Percentiles rank a stretch among this genome's conserved stretches.
phyloP scores from a whole-genome alignment of 2,888 invertebrate genomes.

The Parnassius smintheus region DNA sequence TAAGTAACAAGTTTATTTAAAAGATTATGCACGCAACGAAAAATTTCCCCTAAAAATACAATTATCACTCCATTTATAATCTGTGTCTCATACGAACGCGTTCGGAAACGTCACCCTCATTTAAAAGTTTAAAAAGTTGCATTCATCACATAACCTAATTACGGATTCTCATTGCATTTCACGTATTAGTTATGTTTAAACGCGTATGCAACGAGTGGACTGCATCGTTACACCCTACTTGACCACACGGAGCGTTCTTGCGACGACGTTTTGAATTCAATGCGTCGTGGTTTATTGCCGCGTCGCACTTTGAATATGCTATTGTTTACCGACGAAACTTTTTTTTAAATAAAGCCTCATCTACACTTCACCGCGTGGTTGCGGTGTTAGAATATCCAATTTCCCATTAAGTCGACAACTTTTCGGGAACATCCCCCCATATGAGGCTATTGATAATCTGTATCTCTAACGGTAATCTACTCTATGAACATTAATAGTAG shows the following conservation, averaged over 20 bases:
- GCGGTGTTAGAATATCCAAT: no score
- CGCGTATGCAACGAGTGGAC: constrained; percentile 32
- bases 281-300: constrained; percentile 58
- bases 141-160: constrained; percentile 7
- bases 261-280: constrained; percentile 54
- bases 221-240: constrained; percentile 57
- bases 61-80: constrained; percentile 8
- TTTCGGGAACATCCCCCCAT: no score
- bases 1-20: no score
- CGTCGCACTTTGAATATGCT: constrained; percentile 52
- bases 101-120: constrained; percentile 16
- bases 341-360: constrained; percentile 5
- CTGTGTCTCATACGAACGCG: not conserved
- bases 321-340: constrained; percentile 46
- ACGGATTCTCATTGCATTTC: constrained; percentile 32
- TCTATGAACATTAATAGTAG: no score
- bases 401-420: no score
- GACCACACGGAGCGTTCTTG: constrained; percentile 70
- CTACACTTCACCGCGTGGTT: not conserved
- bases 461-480: no score
- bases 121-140: constrained; percentile 12
- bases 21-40: not conserved
- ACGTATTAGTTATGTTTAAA: constrained; percentile 49
- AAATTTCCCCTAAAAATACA: not conserved
- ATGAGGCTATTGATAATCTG: no score